phyloP scores from a whole-genome alignment of 2,888 invertebrate species.

The Stenurella melanura region DNA sequence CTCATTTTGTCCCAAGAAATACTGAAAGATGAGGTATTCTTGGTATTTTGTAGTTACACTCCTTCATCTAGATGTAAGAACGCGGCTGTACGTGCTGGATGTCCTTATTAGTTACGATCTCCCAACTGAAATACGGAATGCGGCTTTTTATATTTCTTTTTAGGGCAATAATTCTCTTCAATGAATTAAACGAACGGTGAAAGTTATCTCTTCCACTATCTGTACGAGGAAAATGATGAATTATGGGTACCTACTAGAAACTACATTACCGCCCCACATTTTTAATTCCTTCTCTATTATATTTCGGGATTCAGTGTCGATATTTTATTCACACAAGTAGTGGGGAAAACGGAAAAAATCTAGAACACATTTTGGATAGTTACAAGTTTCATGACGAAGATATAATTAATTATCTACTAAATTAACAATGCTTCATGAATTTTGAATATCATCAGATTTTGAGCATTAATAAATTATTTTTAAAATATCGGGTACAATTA shows the following conservation, averaged over 20 bases:
- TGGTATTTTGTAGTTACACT: constrained; percentile 27
- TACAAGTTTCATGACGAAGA: no score
- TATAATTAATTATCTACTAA: no score
- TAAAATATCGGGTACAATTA: no score
- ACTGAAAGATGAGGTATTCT: constrained; percentile 14
- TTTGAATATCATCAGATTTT: no score
- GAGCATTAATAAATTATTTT: no score
- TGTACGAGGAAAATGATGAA: neutral
- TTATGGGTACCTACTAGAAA: neutral
- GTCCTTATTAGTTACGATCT: constrained; percentile 21
- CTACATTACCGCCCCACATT: neutral
- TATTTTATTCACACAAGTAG: no score
- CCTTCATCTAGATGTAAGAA: neutral
- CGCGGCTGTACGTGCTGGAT: constrained; percentile 26
- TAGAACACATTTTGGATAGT: no score
- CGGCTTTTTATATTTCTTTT: constrained; percentile 21
- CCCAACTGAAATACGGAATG: constrained; percentile 20
- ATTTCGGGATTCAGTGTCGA: neutral
- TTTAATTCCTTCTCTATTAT: neutral
- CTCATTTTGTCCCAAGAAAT: constrained; percentile 12
- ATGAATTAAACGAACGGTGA: neutral
- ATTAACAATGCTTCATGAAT: no score
- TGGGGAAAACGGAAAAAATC: no score
- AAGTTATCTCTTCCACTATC: neutral
- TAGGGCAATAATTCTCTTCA: neutral